Evolutionary conservation across 2,888 invertebrate species (phyloP), one percentile per base, ranked within the genome.

Genomic region (Lissonota sp.): DNA sequence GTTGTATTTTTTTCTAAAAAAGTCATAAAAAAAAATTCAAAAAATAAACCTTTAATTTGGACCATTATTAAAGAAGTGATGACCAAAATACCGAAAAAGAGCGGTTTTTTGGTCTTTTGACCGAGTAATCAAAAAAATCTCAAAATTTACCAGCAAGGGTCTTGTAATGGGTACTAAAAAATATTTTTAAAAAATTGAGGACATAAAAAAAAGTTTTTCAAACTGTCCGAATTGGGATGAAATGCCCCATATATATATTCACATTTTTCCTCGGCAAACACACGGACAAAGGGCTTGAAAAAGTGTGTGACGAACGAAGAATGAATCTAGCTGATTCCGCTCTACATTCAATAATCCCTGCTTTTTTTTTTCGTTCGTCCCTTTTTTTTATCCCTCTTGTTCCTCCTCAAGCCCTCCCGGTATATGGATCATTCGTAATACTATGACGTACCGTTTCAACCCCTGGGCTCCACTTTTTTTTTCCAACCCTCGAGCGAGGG

Each of bases 391-490:
- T 14, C 51, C 37, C 51, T 57, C 40, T 70, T 62, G 44, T 66
- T 7, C 55, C 37, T 40, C 49, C 12, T 60, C 12, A 57, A 57
- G 39, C 16, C 62, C 49, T 46, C 67, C 46, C 46, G 49, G 69
- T 58, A 74, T 57, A 26, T 64, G 70, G 67, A 64, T 51, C 55
- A 70, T 70, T 53, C 51, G 62, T 46, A 46, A 42, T 46, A 66
- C 62, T 79, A 70, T 64, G 79, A 51, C 64, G 79, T 72, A 44
- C n/a, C 67, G 67, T 69, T 60, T 44, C 74, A 73, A 62, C 57
- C 64, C 79, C 72, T 57, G 53, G 62, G 67, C 37, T 58, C 46
- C 70, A 57, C 40, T 69, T 63, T 53, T 46, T 58, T 78, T 67
- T 64, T 51, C 62, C 49, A 64, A 26, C 26, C 42, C 78, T 42